phyloP scores from a whole-genome alignment of 2,888 invertebrate genomes.

The Notodonta ziczac region DNA sequence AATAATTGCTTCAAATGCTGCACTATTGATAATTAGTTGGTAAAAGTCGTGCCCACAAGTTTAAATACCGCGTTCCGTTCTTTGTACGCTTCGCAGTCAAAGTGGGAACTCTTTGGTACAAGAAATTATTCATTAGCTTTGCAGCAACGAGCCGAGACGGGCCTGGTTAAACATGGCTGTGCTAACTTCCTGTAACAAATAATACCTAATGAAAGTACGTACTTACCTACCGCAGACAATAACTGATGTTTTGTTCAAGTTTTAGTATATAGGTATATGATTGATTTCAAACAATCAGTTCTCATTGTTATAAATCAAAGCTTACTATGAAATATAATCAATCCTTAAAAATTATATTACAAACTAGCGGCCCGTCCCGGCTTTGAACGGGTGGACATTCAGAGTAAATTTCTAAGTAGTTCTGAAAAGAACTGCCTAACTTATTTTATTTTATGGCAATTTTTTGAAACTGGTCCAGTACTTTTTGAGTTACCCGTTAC shows the following conservation, averaged over 20 bases:
- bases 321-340: too few relatives aligned
- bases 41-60: conserved; percentile 24
- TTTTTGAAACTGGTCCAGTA: too few relatives aligned
- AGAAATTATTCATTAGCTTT: conserved; percentile 64
- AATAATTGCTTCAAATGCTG: not conserved
- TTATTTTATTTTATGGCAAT: too few relatives aligned
- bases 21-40: conserved; percentile 26
- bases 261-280: conserved; percentile 12
- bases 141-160: conserved; percentile 26
- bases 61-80: conserved; percentile 38
- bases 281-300: too few relatives aligned
- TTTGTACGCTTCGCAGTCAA: conserved; percentile 49
- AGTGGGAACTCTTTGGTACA: conserved; percentile 52
- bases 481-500: too few relatives aligned
- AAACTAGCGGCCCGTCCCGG: too few relatives aligned
- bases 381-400: too few relatives aligned
- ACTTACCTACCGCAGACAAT: not conserved
- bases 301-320: too few relatives aligned
- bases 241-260: conserved; percentile 15
- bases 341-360: too few relatives aligned
- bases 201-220: not conserved
- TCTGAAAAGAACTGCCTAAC: too few relatives aligned
- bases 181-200: conserved; percentile 16
- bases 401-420: too few relatives aligned
- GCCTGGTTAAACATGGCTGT: conserved; percentile 25